These are phyloP conservation scores for Synanthedon formicaeformis DNA, from an alignment of 2,888 invertebrate genomes.

Conservation along the genomic window DNA sequence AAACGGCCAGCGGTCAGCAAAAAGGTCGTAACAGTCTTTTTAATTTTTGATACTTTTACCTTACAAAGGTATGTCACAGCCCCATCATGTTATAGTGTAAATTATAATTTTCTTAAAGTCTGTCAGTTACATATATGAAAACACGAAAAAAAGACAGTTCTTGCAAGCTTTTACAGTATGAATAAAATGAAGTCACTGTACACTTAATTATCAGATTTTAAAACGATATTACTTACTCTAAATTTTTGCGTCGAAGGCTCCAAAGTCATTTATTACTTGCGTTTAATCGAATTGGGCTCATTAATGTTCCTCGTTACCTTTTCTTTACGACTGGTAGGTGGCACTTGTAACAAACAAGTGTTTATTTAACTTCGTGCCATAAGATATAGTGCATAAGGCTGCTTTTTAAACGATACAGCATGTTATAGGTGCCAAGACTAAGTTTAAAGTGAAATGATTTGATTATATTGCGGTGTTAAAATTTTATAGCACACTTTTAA, in stretches of 20 bases:
- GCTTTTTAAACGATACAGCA: background rate
- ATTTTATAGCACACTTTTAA: slow-evolving; percentile 8
- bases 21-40: no score
- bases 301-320: slow-evolving; percentile 25
- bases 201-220: background rate
- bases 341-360: slow-evolving; percentile 16
- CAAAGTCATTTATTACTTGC: slow-evolving; percentile 26
- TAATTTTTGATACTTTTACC: no score
- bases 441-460: slow-evolving; percentile 18
- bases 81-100: no score
- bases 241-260: background rate
- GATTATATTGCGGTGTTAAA: slow-evolving; percentile 17
- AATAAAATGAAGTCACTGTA: no score
- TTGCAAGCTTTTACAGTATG: no score
- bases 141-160: no score
- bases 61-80: no score
- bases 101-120: no score
- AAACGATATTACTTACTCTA: background rate
- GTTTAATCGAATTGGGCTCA: slow-evolving; percentile 31
- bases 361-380: no score
- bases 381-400: background rate
- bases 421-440: slow-evolving; percentile 9
- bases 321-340: slow-evolving; percentile 27
- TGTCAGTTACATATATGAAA: no score
- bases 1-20: no score